phyloP scores from a whole-genome alignment of 2,113 vertebrate species.

The Clarias gariepinus region DNA sequence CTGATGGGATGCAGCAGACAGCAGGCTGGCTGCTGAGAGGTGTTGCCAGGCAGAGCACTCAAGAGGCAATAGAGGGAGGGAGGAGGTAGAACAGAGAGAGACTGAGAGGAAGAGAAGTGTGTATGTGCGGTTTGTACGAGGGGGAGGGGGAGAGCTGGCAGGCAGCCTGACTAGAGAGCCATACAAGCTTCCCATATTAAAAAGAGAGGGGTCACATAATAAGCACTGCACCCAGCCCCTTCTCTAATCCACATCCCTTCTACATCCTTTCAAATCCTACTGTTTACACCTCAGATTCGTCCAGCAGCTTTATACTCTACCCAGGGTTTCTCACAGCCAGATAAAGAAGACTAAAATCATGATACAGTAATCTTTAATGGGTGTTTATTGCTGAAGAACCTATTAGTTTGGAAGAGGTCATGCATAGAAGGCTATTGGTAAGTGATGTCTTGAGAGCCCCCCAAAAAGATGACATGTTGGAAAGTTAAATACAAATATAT shows the following conservation, averaged over 20 bases:
- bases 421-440: background rate
- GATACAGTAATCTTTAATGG: background rate
- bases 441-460: background rate
- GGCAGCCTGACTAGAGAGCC: slow-evolving; percentile 54
- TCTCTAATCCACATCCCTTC: background rate
- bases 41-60: slow-evolving; percentile 61
- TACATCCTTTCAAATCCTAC: slow-evolving; percentile 16
- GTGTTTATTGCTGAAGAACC: background rate
- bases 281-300: background rate
- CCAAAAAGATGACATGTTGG: background rate
- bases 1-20: slow-evolving; percentile 51
- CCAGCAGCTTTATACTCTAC: background rate
- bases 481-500: background rate
- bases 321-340: background rate
- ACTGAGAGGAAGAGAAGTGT: slow-evolving; percentile 15
- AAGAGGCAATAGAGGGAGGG: slow-evolving; percentile 49
- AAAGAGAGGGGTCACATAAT: slow-evolving; percentile 37
- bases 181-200: slow-evolving; percentile 46
- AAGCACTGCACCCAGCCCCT: slow-evolving; percentile 15
- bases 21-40: slow-evolving; percentile 52
- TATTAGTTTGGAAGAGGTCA: background rate
- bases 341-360: background rate
- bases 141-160: slow-evolving; percentile 51
- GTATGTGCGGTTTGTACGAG: slow-evolving; percentile 16
- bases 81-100: slow-evolving; percentile 43